Evolutionary conservation across 2,113 vertebrate genomes (phyloP).

Genomic region (Tachuris rubrigastra): DNA sequence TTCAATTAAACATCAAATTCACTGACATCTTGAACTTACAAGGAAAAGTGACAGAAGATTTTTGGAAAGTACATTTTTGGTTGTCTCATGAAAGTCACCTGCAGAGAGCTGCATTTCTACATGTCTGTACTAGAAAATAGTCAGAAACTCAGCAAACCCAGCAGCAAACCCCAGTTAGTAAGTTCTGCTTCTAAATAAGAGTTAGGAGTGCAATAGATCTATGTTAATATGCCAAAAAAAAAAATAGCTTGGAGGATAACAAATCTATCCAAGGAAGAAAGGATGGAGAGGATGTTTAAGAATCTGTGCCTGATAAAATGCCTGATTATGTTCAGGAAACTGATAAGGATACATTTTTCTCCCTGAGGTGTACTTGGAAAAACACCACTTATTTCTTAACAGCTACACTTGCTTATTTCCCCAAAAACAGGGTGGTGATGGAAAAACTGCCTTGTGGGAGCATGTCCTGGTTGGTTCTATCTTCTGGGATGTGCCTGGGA

Average conservation of each 20-base stretch:
- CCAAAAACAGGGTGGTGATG: not conserved
- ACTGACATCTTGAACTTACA: not conserved
- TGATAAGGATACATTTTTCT: not conserved
- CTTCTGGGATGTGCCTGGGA: not conserved
- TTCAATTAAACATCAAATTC: not conserved
- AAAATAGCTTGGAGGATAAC: not conserved
- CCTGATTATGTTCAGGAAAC: not conserved
- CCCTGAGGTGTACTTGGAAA: not conserved
- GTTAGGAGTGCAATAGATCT: not conserved
- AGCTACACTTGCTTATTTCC: not conserved
- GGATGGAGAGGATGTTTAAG: not conserved
- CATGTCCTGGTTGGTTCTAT: not conserved
- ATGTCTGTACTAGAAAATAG: not conserved
- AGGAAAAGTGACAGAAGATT: not conserved
- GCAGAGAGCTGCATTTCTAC: not conserved
- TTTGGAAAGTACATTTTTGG: not conserved
- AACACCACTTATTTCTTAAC: not conserved
- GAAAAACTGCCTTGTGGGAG: not conserved
- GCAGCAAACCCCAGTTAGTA: not conserved
- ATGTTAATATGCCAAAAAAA: not conserved
- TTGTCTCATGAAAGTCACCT: not conserved
- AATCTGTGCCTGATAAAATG: not conserved
- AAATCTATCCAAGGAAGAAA: not conserved
- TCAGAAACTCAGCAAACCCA: not conserved
- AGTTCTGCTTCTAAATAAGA: not conserved